phyloP scores from a whole-genome alignment of 2,797 vertebrate species.

The Acanthiza pusilla region DNA sequence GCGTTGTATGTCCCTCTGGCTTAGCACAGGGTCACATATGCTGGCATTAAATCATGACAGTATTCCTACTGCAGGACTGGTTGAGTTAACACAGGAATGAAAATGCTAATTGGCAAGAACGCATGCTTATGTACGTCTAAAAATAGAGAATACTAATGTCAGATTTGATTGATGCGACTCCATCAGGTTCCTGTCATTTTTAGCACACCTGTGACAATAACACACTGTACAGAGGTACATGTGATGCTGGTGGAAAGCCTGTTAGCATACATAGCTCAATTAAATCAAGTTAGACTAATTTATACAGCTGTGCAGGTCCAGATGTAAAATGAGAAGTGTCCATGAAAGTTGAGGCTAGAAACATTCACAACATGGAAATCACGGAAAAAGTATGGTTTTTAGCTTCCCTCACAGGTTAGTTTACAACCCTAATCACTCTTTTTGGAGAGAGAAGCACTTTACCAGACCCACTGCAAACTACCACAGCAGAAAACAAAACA shows the following conservation, averaged over 20 bases:
- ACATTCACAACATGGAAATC: background rate
- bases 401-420: background rate
- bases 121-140: conserved; percentile 37
- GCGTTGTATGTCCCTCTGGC: conserved; percentile 29
- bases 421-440: background rate
- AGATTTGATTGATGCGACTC: conserved; percentile 47
- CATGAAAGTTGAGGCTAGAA: background rate
- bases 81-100: conserved; percentile 49
- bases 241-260: background rate
- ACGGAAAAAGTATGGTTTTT: background rate
- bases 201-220: conserved; percentile 45
- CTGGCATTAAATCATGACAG: conserved; percentile 62
- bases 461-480: background rate
- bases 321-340: conserved; percentile 10
- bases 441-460: background rate
- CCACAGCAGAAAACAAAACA: background rate
- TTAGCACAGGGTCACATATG: conserved; percentile 58
- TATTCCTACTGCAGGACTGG: conserved; percentile 41
- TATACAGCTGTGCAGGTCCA: conserved; percentile 25
- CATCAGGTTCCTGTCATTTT: conserved; percentile 26
- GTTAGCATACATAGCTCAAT: conserved; percentile 6
- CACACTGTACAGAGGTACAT: background rate
- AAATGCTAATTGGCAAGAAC: conserved; percentile 48
- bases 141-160: conserved; percentile 42
- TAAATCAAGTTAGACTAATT: conserved; percentile 27